Evolutionary conservation across 1,140 invertebrate species (phyloP).

Genomic region (Neodiprion lecontei): DNA sequence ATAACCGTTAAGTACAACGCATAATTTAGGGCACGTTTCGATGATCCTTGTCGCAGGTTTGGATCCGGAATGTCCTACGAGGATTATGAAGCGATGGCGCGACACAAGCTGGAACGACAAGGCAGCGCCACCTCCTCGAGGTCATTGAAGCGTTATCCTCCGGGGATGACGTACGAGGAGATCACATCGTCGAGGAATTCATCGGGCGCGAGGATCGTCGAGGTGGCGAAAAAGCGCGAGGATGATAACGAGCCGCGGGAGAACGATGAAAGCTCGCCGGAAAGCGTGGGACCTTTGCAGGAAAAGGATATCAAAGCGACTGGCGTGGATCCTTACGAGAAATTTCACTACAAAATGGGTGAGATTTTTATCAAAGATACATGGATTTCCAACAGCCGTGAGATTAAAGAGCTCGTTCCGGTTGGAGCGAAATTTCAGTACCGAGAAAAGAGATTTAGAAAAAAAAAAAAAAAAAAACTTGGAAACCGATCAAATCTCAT

Average conservation of each 20-base stretch:
- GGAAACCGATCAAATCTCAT: conserved; percentile 2
- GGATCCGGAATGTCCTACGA: conserved; percentile 53
- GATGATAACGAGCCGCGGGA: conserved; percentile 44
- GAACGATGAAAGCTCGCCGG: conserved; percentile 45
- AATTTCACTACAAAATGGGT: conserved; percentile 62
- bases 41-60: conserved; percentile 30
- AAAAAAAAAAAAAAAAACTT: conserved; percentile 3
- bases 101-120: conserved; percentile 58
- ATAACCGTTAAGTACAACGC: no score
- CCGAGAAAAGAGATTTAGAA: no score
- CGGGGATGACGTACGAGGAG: conserved; percentile 59
- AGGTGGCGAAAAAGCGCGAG: conserved; percentile 39
- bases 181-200: conserved; percentile 51
- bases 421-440: conserved; percentile 8
- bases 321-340: conserved; percentile 64
- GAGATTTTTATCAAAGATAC: conserved; percentile 27
- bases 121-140: conserved; percentile 41
- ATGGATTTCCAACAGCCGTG: conserved; percentile 6
- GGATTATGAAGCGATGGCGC: conserved; percentile 58
- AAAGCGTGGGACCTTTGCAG: conserved; percentile 56
- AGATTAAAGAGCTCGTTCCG: background rate
- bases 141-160: conserved; percentile 47
- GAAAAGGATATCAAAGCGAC: conserved; percentile 61
- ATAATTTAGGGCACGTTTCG: no score
- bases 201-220: conserved; percentile 31